Evolutionary conservation across 2,113 vertebrate species (phyloP).

Genomic region (Festucalex cinctus): DNA sequence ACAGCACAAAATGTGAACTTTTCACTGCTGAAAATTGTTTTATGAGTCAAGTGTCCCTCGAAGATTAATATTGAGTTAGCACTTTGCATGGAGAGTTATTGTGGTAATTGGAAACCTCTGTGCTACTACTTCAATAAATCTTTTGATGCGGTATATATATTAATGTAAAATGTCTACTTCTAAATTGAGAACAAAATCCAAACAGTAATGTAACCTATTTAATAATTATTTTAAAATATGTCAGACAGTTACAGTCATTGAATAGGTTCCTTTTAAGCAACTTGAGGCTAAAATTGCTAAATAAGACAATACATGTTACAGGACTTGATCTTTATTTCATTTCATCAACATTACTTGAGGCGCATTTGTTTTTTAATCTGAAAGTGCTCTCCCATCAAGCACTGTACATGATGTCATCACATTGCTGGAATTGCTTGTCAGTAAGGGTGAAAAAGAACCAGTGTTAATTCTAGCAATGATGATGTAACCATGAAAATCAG

Average conservation of each 20-base stretch:
- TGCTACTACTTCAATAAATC: not conserved
- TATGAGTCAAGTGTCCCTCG: no score
- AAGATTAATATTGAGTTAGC: no score
- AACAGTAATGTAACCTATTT: no score
- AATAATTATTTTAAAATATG: no score
- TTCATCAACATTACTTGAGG: not conserved
- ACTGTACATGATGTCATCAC: not conserved
- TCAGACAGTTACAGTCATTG: no score
- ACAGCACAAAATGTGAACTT: no score
- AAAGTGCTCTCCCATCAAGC: not conserved
- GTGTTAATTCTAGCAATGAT: not conserved
- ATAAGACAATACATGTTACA: no score
- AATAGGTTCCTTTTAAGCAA: no score
- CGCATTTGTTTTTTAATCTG: not conserved
- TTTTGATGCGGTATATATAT: not conserved
- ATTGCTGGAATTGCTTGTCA: not conserved
- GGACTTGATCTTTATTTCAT: not conserved
- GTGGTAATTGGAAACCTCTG: not conserved
- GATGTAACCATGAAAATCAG: constrained; percentile 1
- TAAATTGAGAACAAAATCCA: no score
- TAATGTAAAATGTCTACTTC: not conserved
- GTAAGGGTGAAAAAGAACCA: not conserved
- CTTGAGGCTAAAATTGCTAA: no score
- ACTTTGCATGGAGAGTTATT: not conserved
- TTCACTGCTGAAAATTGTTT: no score